Base-by-base conservation (phyloP, 2,797 vertebrate genomes). In the Strix occidentalis region DNA sequence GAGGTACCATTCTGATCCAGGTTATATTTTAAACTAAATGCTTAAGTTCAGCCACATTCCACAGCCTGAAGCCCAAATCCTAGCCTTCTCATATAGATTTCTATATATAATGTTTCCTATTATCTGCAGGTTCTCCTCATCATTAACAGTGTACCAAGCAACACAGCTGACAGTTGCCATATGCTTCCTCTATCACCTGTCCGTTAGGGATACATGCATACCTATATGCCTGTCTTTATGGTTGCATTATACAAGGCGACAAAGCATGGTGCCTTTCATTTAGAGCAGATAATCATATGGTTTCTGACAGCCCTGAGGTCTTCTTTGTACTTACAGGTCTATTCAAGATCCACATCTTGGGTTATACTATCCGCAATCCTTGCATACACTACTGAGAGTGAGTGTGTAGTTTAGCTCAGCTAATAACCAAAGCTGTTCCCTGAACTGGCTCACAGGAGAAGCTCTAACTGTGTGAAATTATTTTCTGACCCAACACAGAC, bases 201-300 rank as follows among this genome's bases (percentile, higher is more conserved):
- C 20, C 37, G 14, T 43, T 65, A 60, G 39, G 43, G 56, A 68
- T 9, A 57, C 6, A 9, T 2, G 1, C 0, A 1, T 29, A 41
- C 6, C 9, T 4, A 3, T 25, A 20, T 11, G 15, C 7, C 8
- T 53, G 45, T 77, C 58, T 60, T 78, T 31, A 48, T 17, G 33
- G 25, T 1, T 82, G 48, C 3, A 1, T 68, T 60, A 50, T 46
- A n/a, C 10, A 37, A 71, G 28, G 31, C 1, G 2, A 37, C 46
- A 66, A 64, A 81, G 61, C 69, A 28, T 5, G 2, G 4, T 20
- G 9, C 21, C 24, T 83, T 77, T 95, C 16, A 1, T 79, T 60
- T 46, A 69, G 31, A 75, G 21, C 45, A 80, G 37, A 28, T 9
- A 64, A 6, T 68, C 13, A 16, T 19, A 33, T 1, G 0, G 37